These are phyloP conservation scores for Oligia strigilis DNA, from an alignment of 2,888 invertebrate species.

Conservation along the genomic window DNA sequence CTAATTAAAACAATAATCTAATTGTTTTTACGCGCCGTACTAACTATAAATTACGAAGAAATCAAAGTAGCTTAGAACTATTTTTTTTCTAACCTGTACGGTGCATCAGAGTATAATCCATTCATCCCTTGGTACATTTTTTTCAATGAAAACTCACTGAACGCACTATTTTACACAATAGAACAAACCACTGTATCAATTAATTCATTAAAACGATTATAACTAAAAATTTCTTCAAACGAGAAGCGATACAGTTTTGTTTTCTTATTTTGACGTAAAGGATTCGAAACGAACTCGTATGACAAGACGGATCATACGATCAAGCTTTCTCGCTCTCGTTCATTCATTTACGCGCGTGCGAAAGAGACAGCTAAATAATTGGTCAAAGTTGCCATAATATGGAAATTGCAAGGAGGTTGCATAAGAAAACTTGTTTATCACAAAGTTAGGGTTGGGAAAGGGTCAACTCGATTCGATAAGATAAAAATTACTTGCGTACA, in stretches of 20 bases:
- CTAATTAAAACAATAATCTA: conserved; percentile 6
- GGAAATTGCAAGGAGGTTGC: conserved; percentile 69
- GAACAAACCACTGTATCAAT: conserved; percentile 63
- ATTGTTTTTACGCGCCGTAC: conserved; percentile 14
- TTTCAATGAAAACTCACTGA: conserved; percentile 59
- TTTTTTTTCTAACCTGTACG: conserved; percentile 85
- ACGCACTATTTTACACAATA: conserved; percentile 70
- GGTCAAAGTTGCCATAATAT: conserved; percentile 71
- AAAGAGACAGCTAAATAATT: conserved; percentile 70
- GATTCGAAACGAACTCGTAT: conserved; percentile 74
- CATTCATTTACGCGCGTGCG: conserved; percentile 58
- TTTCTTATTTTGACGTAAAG: conserved; percentile 81
- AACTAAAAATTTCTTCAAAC: conserved; percentile 78
- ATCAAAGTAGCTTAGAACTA: conserved; percentile 37
- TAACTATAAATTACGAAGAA: conserved; percentile 39
- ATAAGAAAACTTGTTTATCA: conserved; percentile 66
- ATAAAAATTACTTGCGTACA: conserved; percentile 43
- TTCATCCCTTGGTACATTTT: conserved; percentile 86
- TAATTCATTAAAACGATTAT: conserved; percentile 59
- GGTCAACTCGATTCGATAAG: conserved; percentile 70
- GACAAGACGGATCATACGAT: conserved; percentile 88
- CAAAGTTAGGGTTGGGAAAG: conserved; percentile 67
- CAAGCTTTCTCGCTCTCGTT: conserved; percentile 72
- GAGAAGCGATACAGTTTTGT: conserved; percentile 75
- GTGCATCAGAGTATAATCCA: conserved; percentile 84